Base-by-base conservation (phyloP, 2,888 invertebrate species). In the Dryobotodes eremita region DNA sequence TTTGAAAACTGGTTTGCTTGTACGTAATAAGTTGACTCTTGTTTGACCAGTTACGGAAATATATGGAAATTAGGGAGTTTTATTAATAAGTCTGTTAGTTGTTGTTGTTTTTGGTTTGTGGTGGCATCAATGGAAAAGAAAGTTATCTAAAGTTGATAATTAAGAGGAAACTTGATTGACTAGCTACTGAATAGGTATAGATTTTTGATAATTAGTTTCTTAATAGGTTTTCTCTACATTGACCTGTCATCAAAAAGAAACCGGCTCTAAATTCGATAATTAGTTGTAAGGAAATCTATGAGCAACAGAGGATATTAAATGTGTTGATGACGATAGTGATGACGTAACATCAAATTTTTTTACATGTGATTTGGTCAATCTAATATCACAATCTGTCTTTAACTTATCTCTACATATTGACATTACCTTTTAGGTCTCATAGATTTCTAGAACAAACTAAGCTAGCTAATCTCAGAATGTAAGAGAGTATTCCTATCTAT, bases 81-180 rank as follows among this genome's bases (percentile, higher is more conserved):
- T 48, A 5, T 68, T 42, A 48, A 75, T 80, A 68, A n/a, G 26
- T 20, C n/a, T 53, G 59, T 59, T 68, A 31, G 11, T 0, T 17
- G 74, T 0, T 20, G 74, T n/a, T 17, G 26, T 3, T 50, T 71
- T 53, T 26, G n/a, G 36, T 57, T 66, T n/a, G n/a, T 4, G 31
- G 64, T 72, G 50, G 59, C 57, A 59, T 79, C 73, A 65, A 46
- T 26, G 26, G n/a, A 80, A 53, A 55, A 74, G 79, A 79, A 79
- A 79, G 75, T 79, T 26, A 48, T 74, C 61, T 36, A 48, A 17
- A 26, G 13, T 31, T 79, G 48, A 20, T 79, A 23, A 31, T 46
- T 77, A 70, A 53, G 31, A n/a, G 31, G 31, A 36, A 48, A 81
- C 61, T 55, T 36, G 36, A 80, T 55, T 31, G 17, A 55, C 11